These are phyloP conservation scores for Myzus persicae DNA, from an alignment of 1,140 invertebrate genomes.

Conservation along the genomic window DNA sequence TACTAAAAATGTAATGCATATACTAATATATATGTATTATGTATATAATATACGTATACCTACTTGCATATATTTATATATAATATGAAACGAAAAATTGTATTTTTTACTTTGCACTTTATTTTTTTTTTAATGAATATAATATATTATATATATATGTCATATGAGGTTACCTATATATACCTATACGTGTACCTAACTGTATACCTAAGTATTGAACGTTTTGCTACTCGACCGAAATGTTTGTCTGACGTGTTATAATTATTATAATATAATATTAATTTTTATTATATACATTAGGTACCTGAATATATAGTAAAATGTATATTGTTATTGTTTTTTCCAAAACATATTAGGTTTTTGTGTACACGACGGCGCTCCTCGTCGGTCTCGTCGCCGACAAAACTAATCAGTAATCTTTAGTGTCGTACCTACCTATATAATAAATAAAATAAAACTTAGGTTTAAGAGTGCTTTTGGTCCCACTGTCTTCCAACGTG, in stretches of 20 bases:
- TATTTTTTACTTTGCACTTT: constrained; percentile 43
- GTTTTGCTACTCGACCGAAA: constrained; percentile 1
- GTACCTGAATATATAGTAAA: not conserved
- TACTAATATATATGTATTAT: not conserved
- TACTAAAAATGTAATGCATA: constrained; percentile 45
- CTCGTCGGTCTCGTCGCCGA: not conserved
- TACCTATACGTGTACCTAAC: not conserved
- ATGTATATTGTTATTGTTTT: not conserved
- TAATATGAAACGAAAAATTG: constrained; percentile 25
- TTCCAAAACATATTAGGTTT: not conserved
- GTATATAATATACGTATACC: constrained; percentile 33
- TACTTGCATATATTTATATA: not conserved
- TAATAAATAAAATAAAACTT: not conserved
- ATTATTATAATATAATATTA: constrained; percentile 8
- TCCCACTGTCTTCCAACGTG: constrained; percentile 38
- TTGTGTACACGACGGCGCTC: not conserved
- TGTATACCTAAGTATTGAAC: not conserved
- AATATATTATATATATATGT: not conserved
- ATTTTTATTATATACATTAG: constrained; percentile 15
- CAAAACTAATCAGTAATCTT: not conserved
- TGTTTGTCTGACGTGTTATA: not conserved
- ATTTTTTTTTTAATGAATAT: constrained; percentile 33
- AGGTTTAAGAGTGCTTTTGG: constrained; percentile 9
- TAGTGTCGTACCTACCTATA: not conserved
- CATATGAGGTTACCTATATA: not conserved